phyloP scores from a whole-genome alignment of 2,888 invertebrate genomes.

The Thereva nobilitata region DNA sequence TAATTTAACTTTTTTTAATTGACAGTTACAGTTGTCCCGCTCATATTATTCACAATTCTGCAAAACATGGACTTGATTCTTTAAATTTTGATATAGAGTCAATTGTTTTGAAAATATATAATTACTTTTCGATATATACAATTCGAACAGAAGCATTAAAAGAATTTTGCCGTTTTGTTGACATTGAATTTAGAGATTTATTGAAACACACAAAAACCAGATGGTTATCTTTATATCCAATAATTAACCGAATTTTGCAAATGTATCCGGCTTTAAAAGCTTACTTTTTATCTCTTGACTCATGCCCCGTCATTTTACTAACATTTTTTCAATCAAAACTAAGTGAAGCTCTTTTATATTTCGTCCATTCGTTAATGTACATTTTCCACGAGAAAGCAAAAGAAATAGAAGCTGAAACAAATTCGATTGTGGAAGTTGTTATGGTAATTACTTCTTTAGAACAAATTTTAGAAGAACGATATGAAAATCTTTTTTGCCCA shows the following conservation, averaged over 20 bases:
- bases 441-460: background rate
- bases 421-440: background rate
- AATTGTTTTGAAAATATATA: slow-evolving; percentile 16
- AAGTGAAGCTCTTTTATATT: background rate
- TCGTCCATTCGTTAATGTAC: background rate
- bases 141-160: slow-evolving; percentile 13
- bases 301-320: background rate
- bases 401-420: background rate
- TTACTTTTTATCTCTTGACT: background rate
- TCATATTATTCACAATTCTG: slow-evolving; percentile 5
- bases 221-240: slow-evolving; percentile 11
- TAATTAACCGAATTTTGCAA: slow-evolving; percentile 15
- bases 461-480: no score
- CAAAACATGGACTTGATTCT: background rate
- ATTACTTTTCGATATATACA: slow-evolving; percentile 23
- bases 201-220: no score
- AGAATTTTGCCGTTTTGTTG: no score
- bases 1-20: no score
- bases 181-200: no score
- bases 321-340: background rate
- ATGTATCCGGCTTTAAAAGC: slow-evolving; percentile 5
- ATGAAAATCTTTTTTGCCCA: no score
- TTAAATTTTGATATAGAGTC: background rate
- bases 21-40: no score
- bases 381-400: background rate